These are phyloP conservation scores for Chloromyia formosa DNA, from an alignment of 2,888 invertebrate genomes.

Conservation along the genomic window DNA sequence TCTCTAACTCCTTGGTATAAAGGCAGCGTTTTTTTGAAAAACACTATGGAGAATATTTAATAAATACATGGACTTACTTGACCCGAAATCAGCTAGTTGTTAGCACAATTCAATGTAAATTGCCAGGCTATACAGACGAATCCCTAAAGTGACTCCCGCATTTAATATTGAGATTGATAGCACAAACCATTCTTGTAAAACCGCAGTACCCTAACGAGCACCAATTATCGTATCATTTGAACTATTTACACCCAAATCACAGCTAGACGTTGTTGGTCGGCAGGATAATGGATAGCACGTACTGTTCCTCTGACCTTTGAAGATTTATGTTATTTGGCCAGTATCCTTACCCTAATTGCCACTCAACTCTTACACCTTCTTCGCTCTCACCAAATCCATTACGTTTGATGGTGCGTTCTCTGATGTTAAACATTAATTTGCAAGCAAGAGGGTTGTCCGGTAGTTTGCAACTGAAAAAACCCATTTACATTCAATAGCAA, in stretches of 20 bases:
- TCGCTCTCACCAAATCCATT: not conserved
- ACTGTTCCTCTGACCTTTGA: not conserved
- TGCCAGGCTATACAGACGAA: too few species aligned
- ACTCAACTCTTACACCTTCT: constrained; percentile 21
- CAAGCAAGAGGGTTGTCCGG: not conserved
- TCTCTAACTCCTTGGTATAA: too few species aligned
- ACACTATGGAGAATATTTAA: too few species aligned
- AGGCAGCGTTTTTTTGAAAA: too few species aligned
- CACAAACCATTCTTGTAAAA: too few species aligned
- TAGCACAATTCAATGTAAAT: too few species aligned
- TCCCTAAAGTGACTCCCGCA: too few species aligned
- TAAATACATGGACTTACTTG: too few species aligned
- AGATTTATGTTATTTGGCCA: constrained; percentile 26
- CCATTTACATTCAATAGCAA: not conserved
- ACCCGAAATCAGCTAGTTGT: too few species aligned
- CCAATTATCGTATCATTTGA: not conserved
- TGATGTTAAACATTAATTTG: constrained; percentile 32
- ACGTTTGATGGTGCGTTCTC: constrained; percentile 20
- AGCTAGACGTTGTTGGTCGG: not conserved
- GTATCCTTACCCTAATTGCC: constrained; percentile 27
- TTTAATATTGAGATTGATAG: too few species aligned
- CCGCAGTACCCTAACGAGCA: too few species aligned
- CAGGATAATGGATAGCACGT: not conserved
- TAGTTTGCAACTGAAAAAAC: not conserved
- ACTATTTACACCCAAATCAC: constrained; percentile 4